Base-by-base conservation (phyloP, 2,888 invertebrate species). In the Phortica okadai region DNA sequence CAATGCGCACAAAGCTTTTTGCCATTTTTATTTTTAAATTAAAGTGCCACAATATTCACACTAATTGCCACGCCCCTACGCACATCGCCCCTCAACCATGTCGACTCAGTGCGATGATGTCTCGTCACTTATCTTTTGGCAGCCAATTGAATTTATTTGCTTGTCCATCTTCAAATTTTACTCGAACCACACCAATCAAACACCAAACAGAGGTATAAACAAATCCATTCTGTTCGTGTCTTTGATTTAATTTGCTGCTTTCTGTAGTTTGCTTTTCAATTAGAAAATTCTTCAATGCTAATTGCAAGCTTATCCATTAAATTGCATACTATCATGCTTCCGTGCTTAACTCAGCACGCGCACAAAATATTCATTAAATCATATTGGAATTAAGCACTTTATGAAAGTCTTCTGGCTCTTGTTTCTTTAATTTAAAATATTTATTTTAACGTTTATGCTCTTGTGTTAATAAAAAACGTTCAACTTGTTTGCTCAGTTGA, bases 261-360 rank as follows among this genome's bases (percentile, higher is more conserved):
- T 62, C 77, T 79, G 80, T 77, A 77, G 77, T 84, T 86, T 87
- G 84, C 80, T 84, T 83, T 87, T 81, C 85, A 86, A 86, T 85
- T 87, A 83, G 82, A 79, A 79, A 79, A 33, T 4, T 74, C 79
- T 25, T 42, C 56, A 54, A 25, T 83, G 82, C 85, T 85, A 85
- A 85, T 85, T 86, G 87, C 62, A 80, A 82, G 85, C 86, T 87
- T 82, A 86, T 83, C 86, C 86, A 79, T 87, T 82, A 83, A 87
- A 84, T 84, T 84, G 76, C 50, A 11, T 50, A 6, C 6, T 56
- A 79, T 76, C 78, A 84, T 74, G 79, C 78, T 80, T 80, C 66
- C 80, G 50, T 50, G 10, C 50, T 50, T 6, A 50, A 14, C 50
- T 8, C 50, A 11, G 14, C 50, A 50, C 50, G 50, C 14, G 50